Percentiles rank a stretch among this genome's conserved stretches.
Evolutionary conservation across 2,113 vertebrate genomes (phyloP).

Genomic region (Nibea albiflora): DNA sequence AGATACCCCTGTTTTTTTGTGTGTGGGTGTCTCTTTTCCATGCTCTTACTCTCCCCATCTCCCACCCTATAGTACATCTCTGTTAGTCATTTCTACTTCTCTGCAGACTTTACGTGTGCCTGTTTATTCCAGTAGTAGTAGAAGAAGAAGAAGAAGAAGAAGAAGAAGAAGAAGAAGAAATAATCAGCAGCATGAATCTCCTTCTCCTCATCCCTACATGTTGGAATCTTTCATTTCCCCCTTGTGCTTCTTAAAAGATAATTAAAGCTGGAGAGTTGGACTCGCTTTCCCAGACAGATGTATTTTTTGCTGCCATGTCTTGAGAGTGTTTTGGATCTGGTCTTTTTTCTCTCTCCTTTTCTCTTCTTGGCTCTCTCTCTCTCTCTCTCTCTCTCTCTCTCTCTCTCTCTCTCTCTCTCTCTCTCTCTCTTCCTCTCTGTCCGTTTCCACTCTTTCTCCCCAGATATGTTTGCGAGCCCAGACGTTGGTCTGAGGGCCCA

Average conservation of each 20-base stretch:
- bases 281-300: slow-evolving; percentile 54
- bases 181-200: slow-evolving; percentile 40
- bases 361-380: slow-evolving; percentile 31
- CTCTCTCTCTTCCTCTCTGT: slow-evolving; percentile 38
- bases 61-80: background rate
- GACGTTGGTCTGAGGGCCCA: slow-evolving; percentile 63
- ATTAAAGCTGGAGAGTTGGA: slow-evolving; percentile 57
- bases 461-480: slow-evolving; percentile 65
- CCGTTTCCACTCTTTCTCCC: slow-evolving; percentile 70
- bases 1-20: background rate
- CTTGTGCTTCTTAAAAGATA: slow-evolving; percentile 60
- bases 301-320: slow-evolving; percentile 62
- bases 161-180: slow-evolving; percentile 10
- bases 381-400: slow-evolving; percentile 22
- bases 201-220: slow-evolving; percentile 17
- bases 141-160: slow-evolving; percentile 6
- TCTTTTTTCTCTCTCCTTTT: slow-evolving; percentile 27
- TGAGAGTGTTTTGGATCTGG: slow-evolving; percentile 52
- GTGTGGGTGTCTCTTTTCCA: background rate
- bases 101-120: background rate
- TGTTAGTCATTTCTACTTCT: background rate
- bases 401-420: slow-evolving; percentile 30
- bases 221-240: slow-evolving; percentile 39
- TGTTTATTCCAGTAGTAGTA: slow-evolving; percentile 15
- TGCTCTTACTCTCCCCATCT: background rate